Base-by-base conservation (phyloP, 2,888 invertebrate species). In the Xiphydria camelus region DNA sequence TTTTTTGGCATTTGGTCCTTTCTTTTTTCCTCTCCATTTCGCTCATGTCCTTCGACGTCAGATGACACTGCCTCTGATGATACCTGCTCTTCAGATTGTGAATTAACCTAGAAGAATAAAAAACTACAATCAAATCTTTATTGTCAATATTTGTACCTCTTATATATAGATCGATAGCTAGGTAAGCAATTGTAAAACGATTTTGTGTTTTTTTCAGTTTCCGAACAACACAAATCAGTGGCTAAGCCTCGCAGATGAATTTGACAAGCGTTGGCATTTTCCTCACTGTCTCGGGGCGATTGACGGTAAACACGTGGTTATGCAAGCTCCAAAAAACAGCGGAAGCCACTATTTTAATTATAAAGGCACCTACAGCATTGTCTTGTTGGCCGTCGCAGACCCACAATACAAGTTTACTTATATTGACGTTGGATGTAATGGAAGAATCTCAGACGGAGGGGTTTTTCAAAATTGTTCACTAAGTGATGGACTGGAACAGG, bases 341-440 rank as follows among this genome's bases (percentile, higher is more conserved):
- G 67, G 66, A 12, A 62, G 55, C 21, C 19, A 41, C 10, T 64
- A 55, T 45, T 63, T 42, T 34, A 62, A 62, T 48, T 64, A 63
- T 44, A 64, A 64, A 47, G 47, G 48, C 3, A 29, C 26, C 25
- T 50, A 60, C 36, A 62, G 61, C 25, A 59, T 64, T 42, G 58
- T 65, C 10, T 35, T 67, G 14, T 32, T 66, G 32, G 63, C 57
- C 20, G 18, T 64, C 6, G 60, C 56, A 17, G 58, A 60, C 56
- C 56, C 55, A 4, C 33, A 57, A 18, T 65, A 60, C 42, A 47
- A 47, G 22, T 64, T 63, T 53, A 46, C 46, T 7, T 60, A 60
- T 49, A 39, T 58, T 6, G 48, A 66, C 55, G 50, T 56, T 41
- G 64, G 59, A 3, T 45, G 47, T 6, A 59, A 64, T 48, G 62